Base-by-base conservation (phyloP, 2,797 vertebrate genomes). In the Margarornis squamiger region DNA sequence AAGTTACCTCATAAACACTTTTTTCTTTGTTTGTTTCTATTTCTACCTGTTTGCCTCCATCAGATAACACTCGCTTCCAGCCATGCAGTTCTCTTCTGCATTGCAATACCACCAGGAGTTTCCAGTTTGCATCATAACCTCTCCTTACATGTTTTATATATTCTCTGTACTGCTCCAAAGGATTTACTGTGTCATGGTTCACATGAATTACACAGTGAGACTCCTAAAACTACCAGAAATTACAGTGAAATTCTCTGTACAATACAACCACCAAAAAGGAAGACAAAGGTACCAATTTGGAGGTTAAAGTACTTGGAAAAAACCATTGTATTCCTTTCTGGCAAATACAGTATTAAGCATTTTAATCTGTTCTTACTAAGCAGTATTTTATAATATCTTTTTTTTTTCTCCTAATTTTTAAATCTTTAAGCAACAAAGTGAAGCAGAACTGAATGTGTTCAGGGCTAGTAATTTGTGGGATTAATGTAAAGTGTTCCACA, bases 341-440 rank as follows among this genome's bases (percentile, higher is more conserved):
- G 14, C 38, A 77, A 95, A 93, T 86, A 77, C 85, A 91, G 85
- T 91, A 94, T 90, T 95, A 92, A 94, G 58, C 14, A 32, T 48
- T 86, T 80, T 65, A 29, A 68, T 80, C 32, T 77, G 10, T 80
- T 93, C 41, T 71, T 87, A 57, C 11, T 22, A 39, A 76, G n/a
- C 19, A 34, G 4, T 54, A 20, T 67, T 92, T 70, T 32, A 18
- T 45, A 24, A 13, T 19, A 19, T 14, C 22, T 36, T 63, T 23
- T 57, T 0, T 78, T n/a, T 57, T 32, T 68, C 81, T 55, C 62
- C 38, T 73, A 5, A 18, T 43, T 20, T 75, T 58, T 15, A 26
- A 23, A n/a, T 66, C 14, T 67, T 80, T 55, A 80, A 82, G 39
- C 16, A 70, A 29, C 41, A 43, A 82, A 92, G 30, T 13, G 29